Conservation (phyloP, 2,888 invertebrate species). For the Lithodes maja region DNA sequence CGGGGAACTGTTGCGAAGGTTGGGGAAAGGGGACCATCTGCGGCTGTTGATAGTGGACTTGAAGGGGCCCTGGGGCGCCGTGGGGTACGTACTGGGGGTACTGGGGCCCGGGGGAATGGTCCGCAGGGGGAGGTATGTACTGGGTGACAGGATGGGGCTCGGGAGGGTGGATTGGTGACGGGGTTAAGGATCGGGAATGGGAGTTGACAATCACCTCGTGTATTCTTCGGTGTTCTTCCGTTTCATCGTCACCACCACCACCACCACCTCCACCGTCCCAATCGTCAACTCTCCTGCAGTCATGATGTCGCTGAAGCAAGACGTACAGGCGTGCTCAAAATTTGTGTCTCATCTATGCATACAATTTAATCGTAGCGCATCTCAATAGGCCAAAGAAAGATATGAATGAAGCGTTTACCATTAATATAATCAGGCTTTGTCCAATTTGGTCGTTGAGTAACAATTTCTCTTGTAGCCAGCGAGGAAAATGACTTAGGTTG, state of each 20-base stretch:
- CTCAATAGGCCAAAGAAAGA: too few relatives aligned
- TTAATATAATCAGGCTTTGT: too few relatives aligned
- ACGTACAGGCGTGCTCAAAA: not conserved
- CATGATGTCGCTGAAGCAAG: not conserved
- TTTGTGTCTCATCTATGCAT: too few relatives aligned
- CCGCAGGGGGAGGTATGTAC: not conserved
- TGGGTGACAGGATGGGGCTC: too few relatives aligned
- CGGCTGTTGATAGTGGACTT: conserved; percentile 4
- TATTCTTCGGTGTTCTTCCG: not conserved
- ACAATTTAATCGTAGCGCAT: too few relatives aligned
- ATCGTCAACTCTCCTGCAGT: not conserved
- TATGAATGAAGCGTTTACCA: too few relatives aligned
- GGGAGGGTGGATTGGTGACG: not conserved
- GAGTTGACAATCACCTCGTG: conserved; percentile 16
- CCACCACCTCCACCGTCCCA: conserved; percentile 22
- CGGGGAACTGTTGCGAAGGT: conserved; percentile 10
- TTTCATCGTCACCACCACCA: conserved; percentile 19
- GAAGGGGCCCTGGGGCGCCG: not conserved
- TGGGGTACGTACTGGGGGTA: conserved; percentile 10
- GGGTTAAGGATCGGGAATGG: not conserved
- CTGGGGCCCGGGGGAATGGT: not conserved
- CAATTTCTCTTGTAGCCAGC: too few relatives aligned
- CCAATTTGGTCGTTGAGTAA: too few relatives aligned
- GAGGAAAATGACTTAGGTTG: too few relatives aligned
- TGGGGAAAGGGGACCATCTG: conserved; percentile 16